Evolutionary conservation across 2,113 vertebrate genomes (phyloP).

Genomic region (human (Homo sapiens)): DNA sequence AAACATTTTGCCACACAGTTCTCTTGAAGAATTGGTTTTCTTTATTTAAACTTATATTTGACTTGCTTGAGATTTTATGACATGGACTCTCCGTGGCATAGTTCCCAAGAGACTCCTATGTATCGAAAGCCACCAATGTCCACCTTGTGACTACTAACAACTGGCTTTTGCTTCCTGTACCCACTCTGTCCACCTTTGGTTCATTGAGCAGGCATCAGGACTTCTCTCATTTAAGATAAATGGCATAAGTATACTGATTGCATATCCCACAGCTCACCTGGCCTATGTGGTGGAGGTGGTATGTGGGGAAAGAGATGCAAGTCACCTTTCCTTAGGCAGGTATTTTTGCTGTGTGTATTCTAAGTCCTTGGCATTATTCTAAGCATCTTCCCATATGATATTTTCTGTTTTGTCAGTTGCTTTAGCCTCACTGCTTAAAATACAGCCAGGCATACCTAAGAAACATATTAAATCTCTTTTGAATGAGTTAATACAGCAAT

Average conservation of each 20-base stretch:
- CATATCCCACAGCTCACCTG: too few relatives aligned
- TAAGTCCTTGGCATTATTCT: background rate
- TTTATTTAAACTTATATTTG: background rate
- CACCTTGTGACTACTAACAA: background rate
- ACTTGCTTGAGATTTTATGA: background rate
- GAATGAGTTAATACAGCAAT: background rate
- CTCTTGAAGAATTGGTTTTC: background rate
- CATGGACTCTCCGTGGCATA: background rate
- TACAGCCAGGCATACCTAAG: background rate
- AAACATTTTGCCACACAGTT: background rate
- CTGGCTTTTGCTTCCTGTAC: background rate
- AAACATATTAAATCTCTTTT: background rate
- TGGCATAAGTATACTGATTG: background rate
- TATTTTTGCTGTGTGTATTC: background rate
- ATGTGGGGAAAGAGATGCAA: background rate
- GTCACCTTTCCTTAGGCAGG: background rate
- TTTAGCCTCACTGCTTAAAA: background rate
- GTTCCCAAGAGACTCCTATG: background rate
- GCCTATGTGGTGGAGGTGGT: too few relatives aligned
- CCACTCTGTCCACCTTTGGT: background rate
- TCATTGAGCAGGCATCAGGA: background rate
- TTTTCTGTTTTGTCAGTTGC: background rate
- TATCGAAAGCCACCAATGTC: rapidly evolving
- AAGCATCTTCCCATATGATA: background rate
- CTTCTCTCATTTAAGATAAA: background rate